phyloP scores from a whole-genome alignment of 2,888 invertebrate species.

The Lasioglossum pauxillum region DNA sequence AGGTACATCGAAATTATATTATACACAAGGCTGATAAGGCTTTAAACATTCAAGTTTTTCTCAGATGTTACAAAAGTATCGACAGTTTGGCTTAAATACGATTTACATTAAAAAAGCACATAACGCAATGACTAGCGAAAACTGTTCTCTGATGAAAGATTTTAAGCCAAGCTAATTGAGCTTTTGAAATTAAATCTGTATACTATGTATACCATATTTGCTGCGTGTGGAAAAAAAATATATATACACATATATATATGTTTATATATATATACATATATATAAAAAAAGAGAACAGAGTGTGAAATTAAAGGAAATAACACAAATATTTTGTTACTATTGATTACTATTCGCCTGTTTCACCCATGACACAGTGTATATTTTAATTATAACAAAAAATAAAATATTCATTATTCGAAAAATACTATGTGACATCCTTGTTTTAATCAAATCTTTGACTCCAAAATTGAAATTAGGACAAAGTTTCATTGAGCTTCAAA shows the following conservation, averaged over 20 bases:
- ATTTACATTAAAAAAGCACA: slow-evolving; percentile 27
- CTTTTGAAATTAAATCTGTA: slow-evolving; percentile 82
- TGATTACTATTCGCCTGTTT: slow-evolving; percentile 84
- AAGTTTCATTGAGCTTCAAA: slow-evolving; percentile 6
- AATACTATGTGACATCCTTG: slow-evolving; percentile 51
- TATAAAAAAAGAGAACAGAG: slow-evolving; percentile 73
- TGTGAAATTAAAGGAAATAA: slow-evolving; percentile 79
- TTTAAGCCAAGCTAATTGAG: slow-evolving; percentile 78
- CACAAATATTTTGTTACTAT: slow-evolving; percentile 84
- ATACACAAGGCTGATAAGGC: slow-evolving; percentile 71
- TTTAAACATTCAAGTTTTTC: slow-evolving; percentile 72
- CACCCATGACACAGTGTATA: slow-evolving; percentile 85
- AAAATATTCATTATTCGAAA: slow-evolving; percentile 71
- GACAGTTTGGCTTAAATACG: slow-evolving; percentile 75
- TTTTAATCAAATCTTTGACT: slow-evolving; percentile 28
- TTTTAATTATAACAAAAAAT: slow-evolving; percentile 84
- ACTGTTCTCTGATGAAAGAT: slow-evolving; percentile 30
- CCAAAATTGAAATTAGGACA: slow-evolving; percentile 7
- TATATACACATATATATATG: slow-evolving; percentile 70
- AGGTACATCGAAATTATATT: slow-evolving; percentile 75
- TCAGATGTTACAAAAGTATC: slow-evolving; percentile 76
- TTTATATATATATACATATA: slow-evolving; percentile 70
- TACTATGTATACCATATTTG: slow-evolving; percentile 83
- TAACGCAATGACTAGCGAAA: slow-evolving; percentile 33
- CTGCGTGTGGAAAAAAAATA: slow-evolving; percentile 73